phyloP scores from a whole-genome alignment of 2,888 invertebrate species.

The Sycophila texana region DNA sequence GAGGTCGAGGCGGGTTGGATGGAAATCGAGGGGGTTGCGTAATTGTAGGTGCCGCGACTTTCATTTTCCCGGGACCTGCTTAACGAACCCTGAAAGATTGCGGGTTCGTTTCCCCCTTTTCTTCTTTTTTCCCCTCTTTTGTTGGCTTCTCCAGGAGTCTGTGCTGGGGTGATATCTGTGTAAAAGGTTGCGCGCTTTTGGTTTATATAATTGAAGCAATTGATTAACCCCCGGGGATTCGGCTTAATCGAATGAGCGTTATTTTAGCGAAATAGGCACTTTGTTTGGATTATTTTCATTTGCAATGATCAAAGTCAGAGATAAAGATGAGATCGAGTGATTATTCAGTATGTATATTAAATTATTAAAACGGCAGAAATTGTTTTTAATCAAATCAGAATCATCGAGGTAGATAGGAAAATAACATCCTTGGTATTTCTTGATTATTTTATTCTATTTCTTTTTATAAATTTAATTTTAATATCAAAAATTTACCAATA shows the following conservation, averaged over 20 bases:
- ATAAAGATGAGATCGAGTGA: too few species aligned
- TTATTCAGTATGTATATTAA: too few species aligned
- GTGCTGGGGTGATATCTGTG: not conserved
- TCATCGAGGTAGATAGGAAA: too few species aligned
- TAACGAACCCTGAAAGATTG: conserved; percentile 37
- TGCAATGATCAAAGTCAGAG: too few species aligned
- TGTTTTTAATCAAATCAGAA: too few species aligned
- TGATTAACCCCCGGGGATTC: not conserved
- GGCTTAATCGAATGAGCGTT: not conserved
- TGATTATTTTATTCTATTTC: too few species aligned
- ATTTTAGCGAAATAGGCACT: too few species aligned
- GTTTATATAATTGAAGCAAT: not conserved
- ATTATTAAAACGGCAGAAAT: too few species aligned
- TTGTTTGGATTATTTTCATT: too few species aligned
- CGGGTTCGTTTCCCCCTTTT: not conserved
- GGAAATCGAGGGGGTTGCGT: not conserved
- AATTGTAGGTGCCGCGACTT: not conserved
- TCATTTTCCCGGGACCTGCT: conserved; percentile 11
- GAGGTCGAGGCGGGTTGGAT: not conserved
- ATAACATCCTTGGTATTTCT: too few species aligned
- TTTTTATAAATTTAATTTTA: too few species aligned
- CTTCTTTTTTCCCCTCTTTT: not conserved
- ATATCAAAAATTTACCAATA: too few species aligned
- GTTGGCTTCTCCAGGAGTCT: not conserved
- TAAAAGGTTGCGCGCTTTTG: not conserved